These are phyloP conservation scores for Aphelenchoides bicaudatus DNA, from an alignment of 2,888 invertebrate species.

Conservation along the genomic window DNA sequence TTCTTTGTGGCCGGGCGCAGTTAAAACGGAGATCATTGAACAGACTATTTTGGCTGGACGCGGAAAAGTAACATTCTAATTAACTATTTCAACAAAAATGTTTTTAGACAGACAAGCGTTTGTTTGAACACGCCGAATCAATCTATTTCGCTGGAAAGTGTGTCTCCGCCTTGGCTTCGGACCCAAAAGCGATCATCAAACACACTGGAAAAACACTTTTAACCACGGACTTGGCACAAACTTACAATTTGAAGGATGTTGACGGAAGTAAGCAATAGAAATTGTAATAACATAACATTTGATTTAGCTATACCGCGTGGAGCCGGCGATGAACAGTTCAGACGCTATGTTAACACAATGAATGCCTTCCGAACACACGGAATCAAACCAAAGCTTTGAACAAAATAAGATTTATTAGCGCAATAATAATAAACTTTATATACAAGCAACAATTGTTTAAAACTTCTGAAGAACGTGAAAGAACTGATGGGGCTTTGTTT, in stretches of 20 bases:
- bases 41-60: conserved; percentile 16
- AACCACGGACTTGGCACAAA: conserved; percentile 59
- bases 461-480: background rate
- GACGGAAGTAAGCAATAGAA: conserved; percentile 45
- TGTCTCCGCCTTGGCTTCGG: conserved; percentile 43
- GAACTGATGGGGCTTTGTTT: background rate
- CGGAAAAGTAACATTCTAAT: conserved; percentile 8
- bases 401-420: too few species aligned
- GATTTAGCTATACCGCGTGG: background rate
- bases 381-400: conserved; percentile 2
- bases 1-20: conserved; percentile 62
- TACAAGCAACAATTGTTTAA: too few species aligned
- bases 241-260: conserved; percentile 60
- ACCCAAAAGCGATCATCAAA: conserved; percentile 24
- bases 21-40: conserved; percentile 52
- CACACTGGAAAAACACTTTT: conserved; percentile 53
- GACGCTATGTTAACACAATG: background rate
- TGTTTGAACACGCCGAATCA: conserved; percentile 32
- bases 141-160: conserved; percentile 40
- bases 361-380: conserved; percentile 4
- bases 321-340: background rate
- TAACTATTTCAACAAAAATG: background rate
- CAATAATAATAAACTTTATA: too few species aligned
- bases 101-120: conserved; percentile 17
- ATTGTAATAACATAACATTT: background rate